Conservation (phyloP, 2,888 invertebrate species). For the Hydraecia micacea region DNA sequence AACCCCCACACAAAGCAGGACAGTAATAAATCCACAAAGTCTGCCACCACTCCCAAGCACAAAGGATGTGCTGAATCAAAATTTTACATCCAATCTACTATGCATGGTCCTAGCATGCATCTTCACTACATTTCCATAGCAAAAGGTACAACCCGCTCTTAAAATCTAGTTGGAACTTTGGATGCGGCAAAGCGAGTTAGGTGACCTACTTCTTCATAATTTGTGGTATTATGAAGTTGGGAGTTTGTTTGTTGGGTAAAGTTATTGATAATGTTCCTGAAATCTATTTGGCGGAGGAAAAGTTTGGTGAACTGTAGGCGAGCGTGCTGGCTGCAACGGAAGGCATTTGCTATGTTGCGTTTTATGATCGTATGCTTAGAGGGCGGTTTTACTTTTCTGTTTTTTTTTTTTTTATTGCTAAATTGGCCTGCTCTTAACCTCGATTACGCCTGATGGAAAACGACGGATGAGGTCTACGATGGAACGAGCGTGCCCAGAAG, state of each 20-base stretch:
- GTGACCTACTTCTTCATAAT: constrained; percentile 54
- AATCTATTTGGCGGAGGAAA: constrained; percentile 38
- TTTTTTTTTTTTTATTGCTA: too few relatives aligned
- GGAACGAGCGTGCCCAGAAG: not conserved
- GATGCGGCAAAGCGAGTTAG: constrained; percentile 54
- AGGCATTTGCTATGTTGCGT: not conserved
- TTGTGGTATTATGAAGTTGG: constrained; percentile 49
- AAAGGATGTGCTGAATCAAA: constrained; percentile 74
- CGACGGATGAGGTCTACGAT: too few relatives aligned
- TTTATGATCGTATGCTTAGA: not conserved
- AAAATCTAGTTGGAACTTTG: constrained; percentile 51
- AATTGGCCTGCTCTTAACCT: too few relatives aligned
- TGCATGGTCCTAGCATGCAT: constrained; percentile 73
- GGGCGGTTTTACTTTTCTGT: not conserved
- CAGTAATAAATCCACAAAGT: constrained; percentile 50
- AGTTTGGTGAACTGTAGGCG: constrained; percentile 10
- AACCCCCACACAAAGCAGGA: constrained; percentile 1
- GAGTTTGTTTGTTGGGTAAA: constrained; percentile 41
- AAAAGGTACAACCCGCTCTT: constrained; percentile 70
- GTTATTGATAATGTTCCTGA: constrained; percentile 47
- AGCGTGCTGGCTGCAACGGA: not conserved
- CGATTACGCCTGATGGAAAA: not conserved
- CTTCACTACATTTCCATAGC: constrained; percentile 79
- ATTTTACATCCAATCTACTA: constrained; percentile 79
- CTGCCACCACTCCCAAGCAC: constrained; percentile 53